Base-by-base conservation (phyloP, 2,113 vertebrate species). In the Solea senegalensis region DNA sequence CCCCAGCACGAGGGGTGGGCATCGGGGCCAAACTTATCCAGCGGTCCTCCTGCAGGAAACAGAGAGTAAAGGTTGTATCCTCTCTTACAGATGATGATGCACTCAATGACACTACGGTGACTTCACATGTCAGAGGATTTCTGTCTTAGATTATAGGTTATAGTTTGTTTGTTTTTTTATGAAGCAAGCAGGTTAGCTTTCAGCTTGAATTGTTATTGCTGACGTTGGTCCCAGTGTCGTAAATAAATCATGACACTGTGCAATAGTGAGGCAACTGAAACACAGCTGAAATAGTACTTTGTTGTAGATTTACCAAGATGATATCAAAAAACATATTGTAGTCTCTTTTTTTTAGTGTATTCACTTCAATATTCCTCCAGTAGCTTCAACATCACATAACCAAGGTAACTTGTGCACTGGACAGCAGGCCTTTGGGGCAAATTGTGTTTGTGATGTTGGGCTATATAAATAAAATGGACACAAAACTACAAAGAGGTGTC, bases 1-100 rank as follows among this genome's bases (percentile, higher is more conserved):
- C 95, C 9, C 98, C 98, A 0, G 97, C 98, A 27, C 97, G 89
- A 49, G 97, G 92, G 0, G 96, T 98, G 60, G 95, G 96, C 95
- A 98, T 95, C 1, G 95, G 88, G 11, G 96, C 90, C 83, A 98
- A 89, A 14, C 87, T 62, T 1, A 95, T 93, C 98, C 98, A 99
- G 13, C 90, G 95, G 89, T 99, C 95, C 0, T 73, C 86, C 91
- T 92, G 75, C 27, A 67, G 57, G 45, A 13, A 48, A 78, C 9
- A 34, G n/a, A 0, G 3, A 62, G 43, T 44, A 34, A 34, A 4
- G 34, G 43, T 44, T 8, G 8, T 7, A 44, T 44, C 5, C 34
- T 4, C 34, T 34, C 34, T 34, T 4, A 34, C 34, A 34, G 34
- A 34, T 34, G n/a, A 34, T 34, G 34, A 34, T 34, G 34, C 34